phyloP scores from a whole-genome alignment of 2,797 vertebrate genomes.

The Labeo calbasu region DNA sequence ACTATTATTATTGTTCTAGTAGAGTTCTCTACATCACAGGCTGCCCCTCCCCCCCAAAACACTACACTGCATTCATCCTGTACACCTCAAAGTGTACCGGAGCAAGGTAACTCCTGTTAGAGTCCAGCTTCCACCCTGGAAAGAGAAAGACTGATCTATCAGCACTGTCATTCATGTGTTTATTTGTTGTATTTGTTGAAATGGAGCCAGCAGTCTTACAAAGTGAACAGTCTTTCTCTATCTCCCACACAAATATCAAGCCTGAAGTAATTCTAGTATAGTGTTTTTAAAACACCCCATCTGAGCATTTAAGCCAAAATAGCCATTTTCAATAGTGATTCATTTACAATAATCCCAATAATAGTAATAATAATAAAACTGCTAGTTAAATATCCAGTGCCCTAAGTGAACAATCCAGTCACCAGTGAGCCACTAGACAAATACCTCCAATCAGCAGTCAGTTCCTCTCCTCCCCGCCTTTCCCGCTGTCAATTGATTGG shows the following conservation, averaged over 20 bases:
- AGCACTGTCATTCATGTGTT: conserved; percentile 68
- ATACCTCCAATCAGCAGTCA: conserved; percentile 31
- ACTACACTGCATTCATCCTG: conserved; percentile 62
- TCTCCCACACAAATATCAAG: conserved; percentile 29
- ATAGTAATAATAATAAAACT: neutral
- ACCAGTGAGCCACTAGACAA: conserved; percentile 46
- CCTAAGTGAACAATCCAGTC: conserved; percentile 48
- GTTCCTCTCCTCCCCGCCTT: conserved; percentile 57
- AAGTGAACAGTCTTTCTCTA: conserved; percentile 76
- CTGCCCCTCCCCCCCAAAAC: neutral
- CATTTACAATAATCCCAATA: neutral
- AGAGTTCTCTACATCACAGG: too few species aligned
- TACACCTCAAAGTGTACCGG: conserved; percentile 42
- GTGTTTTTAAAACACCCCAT: conserved; percentile 3
- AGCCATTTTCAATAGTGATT: conserved; percentile 11
- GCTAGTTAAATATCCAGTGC: conserved; percentile 21
- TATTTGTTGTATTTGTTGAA: conserved; percentile 69
- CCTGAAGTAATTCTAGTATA: conserved; percentile 28
- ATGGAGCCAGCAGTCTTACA: conserved; percentile 76
- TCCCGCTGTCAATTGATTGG: conserved; percentile 65
- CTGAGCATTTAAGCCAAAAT: conserved; percentile 2
- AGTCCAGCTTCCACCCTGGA: conserved; percentile 21
- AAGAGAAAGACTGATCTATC: conserved; percentile 47
- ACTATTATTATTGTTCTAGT: too few species aligned
- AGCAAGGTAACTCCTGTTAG: conserved; percentile 31